Base-by-base conservation (phyloP, 1,140 invertebrate species). In the Eubasilissa regina region DNA sequence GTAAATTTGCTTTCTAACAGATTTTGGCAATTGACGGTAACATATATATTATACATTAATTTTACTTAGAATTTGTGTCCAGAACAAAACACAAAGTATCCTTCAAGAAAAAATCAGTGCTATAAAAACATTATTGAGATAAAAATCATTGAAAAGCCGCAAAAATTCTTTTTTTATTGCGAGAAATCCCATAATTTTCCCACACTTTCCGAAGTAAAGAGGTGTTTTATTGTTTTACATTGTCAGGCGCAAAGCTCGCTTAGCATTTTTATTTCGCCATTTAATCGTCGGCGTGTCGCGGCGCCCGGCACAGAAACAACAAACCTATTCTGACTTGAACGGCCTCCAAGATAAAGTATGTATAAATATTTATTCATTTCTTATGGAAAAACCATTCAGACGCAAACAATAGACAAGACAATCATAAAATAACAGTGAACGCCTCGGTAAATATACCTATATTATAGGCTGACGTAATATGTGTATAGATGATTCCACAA, bases 231-330 rank as follows among this genome's bases (percentile, higher is more conserved):
- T 55, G 79, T 72, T 75, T 76, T 60, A 68, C 48, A 76, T 80
- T 80, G 79, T 80, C 79, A 80, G 35, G 73, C 73, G 51, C 79
- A 80, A 80, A 44, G 44, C 47, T 9, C 74, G 79, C 51, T 80
- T 80, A 68, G 79, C 73, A 80, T 80, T 80, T 80, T 80, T 80
- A 80, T 80, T 76, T 80, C 64, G 19, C 73, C 64, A 58, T 80
- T 76, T 76, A 80, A 80, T 80, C 73, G 79, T 64, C 60, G 10
- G 11, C 60, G 72, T 70, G 78, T 80, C 79, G 64, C 74, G 25
- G 25, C 58, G 25, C 62, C 21, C 75, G 53, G 66, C 60, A 13
- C 62, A 15, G 35, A 45, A 56, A 72, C 66, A 78, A 70, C 48
- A 53, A 56, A 78, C 25, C 44, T 68, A 47, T 68, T 44, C 8